Evolutionary conservation across 2,888 invertebrate species (phyloP).

Genomic region (Dendrolimus houi): DNA sequence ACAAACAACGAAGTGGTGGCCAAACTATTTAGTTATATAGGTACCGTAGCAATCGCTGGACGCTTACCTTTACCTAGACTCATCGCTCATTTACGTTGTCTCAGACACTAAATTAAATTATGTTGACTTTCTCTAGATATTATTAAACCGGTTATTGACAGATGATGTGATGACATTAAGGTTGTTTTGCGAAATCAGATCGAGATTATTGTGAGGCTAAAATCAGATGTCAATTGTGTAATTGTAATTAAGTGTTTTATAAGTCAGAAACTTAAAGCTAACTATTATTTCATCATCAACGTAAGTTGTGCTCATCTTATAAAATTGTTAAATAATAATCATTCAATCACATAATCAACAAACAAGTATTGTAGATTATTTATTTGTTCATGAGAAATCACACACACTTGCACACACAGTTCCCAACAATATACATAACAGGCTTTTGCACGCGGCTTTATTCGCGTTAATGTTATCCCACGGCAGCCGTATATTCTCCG

Average conservation of each 20-base stretch:
- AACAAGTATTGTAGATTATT: too few relatives aligned
- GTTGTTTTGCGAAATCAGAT: constrained; percentile 24
- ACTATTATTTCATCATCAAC: too few relatives aligned
- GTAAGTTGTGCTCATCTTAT: too few relatives aligned
- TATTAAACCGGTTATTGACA: not conserved
- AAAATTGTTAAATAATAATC: too few relatives aligned
- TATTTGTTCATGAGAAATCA: too few relatives aligned
- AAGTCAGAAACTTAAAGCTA: not conserved
- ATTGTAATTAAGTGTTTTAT: not conserved
- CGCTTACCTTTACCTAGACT: not conserved
- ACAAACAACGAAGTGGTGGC: too few relatives aligned
- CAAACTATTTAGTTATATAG: not conserved
- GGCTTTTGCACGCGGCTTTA: too few relatives aligned
- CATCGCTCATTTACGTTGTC: not conserved
- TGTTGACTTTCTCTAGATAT: not conserved
- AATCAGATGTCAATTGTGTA: not conserved
- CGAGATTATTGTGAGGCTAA: not conserved
- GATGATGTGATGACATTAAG: constrained; percentile 34
- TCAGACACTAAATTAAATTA: not conserved
- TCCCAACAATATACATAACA: too few relatives aligned
- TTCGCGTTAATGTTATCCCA: too few relatives aligned
- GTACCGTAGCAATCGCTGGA: not conserved
- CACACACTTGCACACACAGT: too few relatives aligned
- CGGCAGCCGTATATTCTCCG: too few relatives aligned
- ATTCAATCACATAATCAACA: too few relatives aligned